Conservation (phyloP, 2,888 invertebrate genomes). For the Poecilus cupreus region DNA sequence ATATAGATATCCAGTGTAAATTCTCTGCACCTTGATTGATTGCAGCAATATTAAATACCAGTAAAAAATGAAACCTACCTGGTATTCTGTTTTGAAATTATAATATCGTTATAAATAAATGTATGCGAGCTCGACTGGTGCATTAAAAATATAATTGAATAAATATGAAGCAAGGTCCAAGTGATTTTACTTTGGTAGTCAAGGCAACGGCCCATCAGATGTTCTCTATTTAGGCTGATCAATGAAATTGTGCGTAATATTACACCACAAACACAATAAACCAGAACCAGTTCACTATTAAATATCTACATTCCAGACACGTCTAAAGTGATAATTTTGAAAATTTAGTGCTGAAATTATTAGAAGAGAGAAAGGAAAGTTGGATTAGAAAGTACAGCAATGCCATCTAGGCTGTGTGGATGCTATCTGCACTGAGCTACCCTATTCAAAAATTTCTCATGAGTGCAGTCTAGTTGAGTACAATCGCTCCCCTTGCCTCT, state of each 20-base stretch:
- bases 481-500: slow-evolving; percentile 11
- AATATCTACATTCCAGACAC: not conserved
- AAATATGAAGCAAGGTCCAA: slow-evolving; percentile 23
- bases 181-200: slow-evolving; percentile 20
- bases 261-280: not conserved
- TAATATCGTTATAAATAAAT: not conserved
- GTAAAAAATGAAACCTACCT: too few species aligned
- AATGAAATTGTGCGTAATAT: slow-evolving; percentile 39
- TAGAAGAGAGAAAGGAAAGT: slow-evolving; percentile 6
- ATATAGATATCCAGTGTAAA: not conserved
- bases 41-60: too few species aligned
- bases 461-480: slow-evolving; percentile 14
- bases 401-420: slow-evolving; percentile 45
- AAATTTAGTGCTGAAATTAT: not conserved
- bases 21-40: too few species aligned
- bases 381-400: slow-evolving; percentile 41
- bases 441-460: slow-evolving; percentile 48
- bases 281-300: not conserved
- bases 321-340: not conserved
- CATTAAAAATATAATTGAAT: slow-evolving; percentile 15
- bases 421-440: slow-evolving; percentile 16
- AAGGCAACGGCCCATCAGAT: slow-evolving; percentile 34
- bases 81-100: not conserved
- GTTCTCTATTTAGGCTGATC: slow-evolving; percentile 1
- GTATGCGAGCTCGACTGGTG: too few species aligned